phyloP scores from a whole-genome alignment of 2,113 vertebrate species.

The Tonatia bakeri region DNA sequence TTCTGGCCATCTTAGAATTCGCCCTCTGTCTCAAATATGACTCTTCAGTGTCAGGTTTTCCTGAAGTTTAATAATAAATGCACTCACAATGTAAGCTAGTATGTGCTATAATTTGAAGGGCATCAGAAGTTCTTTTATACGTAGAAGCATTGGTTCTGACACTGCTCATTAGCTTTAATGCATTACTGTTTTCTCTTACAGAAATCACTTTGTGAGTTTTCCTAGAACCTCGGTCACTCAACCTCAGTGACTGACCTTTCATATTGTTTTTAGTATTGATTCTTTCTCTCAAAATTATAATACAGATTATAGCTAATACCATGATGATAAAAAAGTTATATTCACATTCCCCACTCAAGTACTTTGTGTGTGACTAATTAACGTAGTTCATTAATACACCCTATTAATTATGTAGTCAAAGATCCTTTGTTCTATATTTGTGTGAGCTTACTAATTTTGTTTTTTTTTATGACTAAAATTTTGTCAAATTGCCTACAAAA shows the following conservation, averaged over 20 bases:
- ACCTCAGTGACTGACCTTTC: not conserved
- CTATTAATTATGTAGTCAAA: not conserved
- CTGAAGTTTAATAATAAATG: conserved; percentile 10
- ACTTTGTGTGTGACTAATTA: not conserved
- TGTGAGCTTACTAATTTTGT: not conserved
- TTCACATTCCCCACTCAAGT: not conserved
- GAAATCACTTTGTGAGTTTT: conserved; percentile 13
- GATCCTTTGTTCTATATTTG: not conserved
- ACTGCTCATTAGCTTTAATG: not conserved
- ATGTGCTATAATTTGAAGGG: not conserved
- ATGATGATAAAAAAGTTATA: not conserved
- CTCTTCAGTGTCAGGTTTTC: conserved; percentile 32
- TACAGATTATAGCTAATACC: not conserved
- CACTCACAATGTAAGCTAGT: not conserved
- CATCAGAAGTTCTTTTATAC: not conserved
- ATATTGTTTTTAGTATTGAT: not conserved
- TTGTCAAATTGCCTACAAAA: conserved; percentile 4
- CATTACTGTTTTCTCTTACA: not conserved
- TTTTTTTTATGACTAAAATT: conserved; percentile 20
- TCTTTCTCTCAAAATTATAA: conserved; percentile 13
- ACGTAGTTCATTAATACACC: not conserved
- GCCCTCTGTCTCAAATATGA: conserved; percentile 3
- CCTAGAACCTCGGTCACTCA: not conserved
- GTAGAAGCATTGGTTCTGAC: not conserved
- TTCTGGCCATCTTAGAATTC: conserved; percentile 12